These are phyloP conservation scores for Pandion haliaetus DNA, from an alignment of 2,113 vertebrate genomes.

Conservation along the genomic window DNA sequence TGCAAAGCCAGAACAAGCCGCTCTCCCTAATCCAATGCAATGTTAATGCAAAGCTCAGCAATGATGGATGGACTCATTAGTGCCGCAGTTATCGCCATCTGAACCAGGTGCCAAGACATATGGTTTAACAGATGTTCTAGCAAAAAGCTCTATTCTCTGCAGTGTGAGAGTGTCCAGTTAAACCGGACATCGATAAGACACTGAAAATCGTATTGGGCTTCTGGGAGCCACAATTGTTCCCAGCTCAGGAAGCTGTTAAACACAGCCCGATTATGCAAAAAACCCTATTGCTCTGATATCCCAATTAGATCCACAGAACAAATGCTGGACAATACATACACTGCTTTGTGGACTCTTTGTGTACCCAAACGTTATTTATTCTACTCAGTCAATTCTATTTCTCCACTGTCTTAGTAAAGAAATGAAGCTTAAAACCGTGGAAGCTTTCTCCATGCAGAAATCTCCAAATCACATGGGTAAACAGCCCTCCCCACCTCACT, in stretches of 20 bases:
- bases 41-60: constrained; percentile 50
- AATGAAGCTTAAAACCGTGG: neutral
- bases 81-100: constrained; percentile 53
- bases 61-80: constrained; percentile 79
- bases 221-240: constrained; percentile 8
- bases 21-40: constrained; percentile 49
- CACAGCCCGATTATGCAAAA: constrained; percentile 29
- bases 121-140: constrained; percentile 77
- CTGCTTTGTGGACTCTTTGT: neutral
- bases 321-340: neutral
- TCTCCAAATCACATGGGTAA: neutral
- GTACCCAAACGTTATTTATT: neutral
- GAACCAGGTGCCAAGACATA: constrained; percentile 77
- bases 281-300: constrained; percentile 31
- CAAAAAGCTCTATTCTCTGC: constrained; percentile 42
- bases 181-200: constrained; percentile 50
- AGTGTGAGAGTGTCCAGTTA: constrained; percentile 40
- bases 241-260: constrained; percentile 20
- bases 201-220: constrained; percentile 11
- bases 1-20: constrained; percentile 34
- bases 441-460: neutral
- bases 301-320: constrained; percentile 13
- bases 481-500: neutral
- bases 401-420: neutral
- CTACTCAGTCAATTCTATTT: neutral